Evolutionary conservation across 2,797 vertebrate genomes (phyloP).

Genomic region (Phyllotis vaccarum): DNA sequence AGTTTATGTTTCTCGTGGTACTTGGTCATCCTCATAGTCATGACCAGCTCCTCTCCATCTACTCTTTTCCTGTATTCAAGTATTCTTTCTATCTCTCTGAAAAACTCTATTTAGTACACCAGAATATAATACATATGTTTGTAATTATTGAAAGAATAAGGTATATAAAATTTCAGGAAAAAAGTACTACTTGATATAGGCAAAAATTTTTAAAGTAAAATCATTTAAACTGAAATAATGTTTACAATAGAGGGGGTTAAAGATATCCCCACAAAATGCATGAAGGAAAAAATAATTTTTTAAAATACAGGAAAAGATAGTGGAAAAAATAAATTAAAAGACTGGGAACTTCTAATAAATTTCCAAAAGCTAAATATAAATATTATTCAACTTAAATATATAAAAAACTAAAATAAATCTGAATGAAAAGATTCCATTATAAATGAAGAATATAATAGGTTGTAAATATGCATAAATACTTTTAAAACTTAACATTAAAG

Average conservation of each 20-base stretch:
- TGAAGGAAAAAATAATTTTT: background rate
- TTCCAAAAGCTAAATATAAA: background rate
- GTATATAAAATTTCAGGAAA: background rate
- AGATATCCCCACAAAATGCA: background rate
- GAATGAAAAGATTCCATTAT: background rate
- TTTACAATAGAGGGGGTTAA: background rate
- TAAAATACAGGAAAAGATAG: background rate
- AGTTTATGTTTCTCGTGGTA: background rate
- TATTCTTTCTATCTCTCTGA: background rate
- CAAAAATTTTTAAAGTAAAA: background rate
- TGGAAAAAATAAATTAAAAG: background rate
- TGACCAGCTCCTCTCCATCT: no score
- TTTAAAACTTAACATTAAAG: background rate
- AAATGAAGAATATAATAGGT: background rate
- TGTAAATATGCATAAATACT: conserved; percentile 14
- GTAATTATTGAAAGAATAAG: background rate
- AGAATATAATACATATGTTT: background rate
- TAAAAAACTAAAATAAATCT: background rate
- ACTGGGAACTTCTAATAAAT: background rate
- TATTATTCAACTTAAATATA: background rate
- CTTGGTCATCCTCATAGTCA: no score
- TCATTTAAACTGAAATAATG: background rate
- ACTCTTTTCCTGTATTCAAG: background rate
- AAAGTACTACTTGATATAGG: background rate
- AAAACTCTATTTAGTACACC: background rate